Percentiles rank a stretch among this genome's conserved stretches.
Evolutionary conservation across 1,140 invertebrate species (phyloP).

Genomic region (Drosophila navojoa): DNA sequence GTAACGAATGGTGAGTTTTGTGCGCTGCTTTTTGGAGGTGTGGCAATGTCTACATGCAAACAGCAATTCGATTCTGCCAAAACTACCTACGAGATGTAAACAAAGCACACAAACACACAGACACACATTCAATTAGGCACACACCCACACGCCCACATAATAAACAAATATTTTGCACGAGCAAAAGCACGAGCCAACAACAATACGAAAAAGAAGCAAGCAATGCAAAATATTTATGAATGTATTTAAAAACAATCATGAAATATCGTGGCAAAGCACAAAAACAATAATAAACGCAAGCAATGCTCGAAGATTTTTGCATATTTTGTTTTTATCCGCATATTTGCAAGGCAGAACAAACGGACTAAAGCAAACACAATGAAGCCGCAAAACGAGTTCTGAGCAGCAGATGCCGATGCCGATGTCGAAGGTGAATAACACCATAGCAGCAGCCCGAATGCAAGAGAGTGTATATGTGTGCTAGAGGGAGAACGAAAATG

Average conservation of each 20-base stretch:
- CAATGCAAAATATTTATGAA: constrained; percentile 34
- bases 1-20: constrained; percentile 46
- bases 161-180: constrained; percentile 34
- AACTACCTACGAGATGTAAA: constrained; percentile 63
- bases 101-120: constrained; percentile 52
- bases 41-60: constrained; percentile 39
- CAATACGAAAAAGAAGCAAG: constrained; percentile 23
- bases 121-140: background rate
- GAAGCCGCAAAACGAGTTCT: constrained; percentile 50
- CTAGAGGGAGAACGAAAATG: background rate
- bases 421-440: constrained; percentile 42
- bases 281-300: constrained; percentile 23
- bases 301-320: constrained; percentile 37
- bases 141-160: background rate
- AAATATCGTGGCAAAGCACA: constrained; percentile 2
- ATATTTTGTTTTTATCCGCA: constrained; percentile 65
- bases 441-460: constrained; percentile 17
- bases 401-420: constrained; percentile 16
- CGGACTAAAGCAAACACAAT: constrained; percentile 46
- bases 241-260: constrained; percentile 28
- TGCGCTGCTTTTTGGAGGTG: constrained; percentile 60
- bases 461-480: background rate
- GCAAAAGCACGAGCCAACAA: constrained; percentile 40
- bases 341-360: constrained; percentile 54
- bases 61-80: constrained; percentile 31